phyloP scores from a whole-genome alignment of 1,140 invertebrate genomes.

The Cyphomyrmex costatus region DNA sequence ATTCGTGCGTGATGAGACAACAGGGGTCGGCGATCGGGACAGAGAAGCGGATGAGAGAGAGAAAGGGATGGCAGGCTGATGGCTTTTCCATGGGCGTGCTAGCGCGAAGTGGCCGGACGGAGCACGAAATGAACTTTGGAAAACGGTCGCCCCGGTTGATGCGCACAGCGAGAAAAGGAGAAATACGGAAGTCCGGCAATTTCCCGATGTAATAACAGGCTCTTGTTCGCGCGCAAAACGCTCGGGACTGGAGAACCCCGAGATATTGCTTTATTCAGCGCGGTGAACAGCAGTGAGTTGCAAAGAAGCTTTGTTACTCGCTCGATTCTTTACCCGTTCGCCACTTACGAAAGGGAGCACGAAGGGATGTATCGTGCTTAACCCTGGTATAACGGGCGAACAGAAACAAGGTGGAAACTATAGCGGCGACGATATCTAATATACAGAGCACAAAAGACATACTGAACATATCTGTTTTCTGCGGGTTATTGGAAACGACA shows the following conservation, averaged over 20 bases:
- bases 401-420: not conserved
- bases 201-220: constrained; percentile 72
- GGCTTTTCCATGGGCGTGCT: constrained; percentile 34
- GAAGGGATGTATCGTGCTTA: constrained; percentile 32
- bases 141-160: constrained; percentile 25
- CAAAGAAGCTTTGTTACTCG: constrained; percentile 68
- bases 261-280: constrained; percentile 75
- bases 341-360: not conserved
- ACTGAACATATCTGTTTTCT: constrained; percentile 1
- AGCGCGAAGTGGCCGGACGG: constrained; percentile 32
- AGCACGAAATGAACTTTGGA: constrained; percentile 52
- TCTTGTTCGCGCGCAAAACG: constrained; percentile 65
- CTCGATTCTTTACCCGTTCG: constrained; percentile 21
- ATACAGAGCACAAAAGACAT: constrained; percentile 9
- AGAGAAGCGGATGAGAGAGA: not conserved
- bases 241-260: constrained; percentile 34
- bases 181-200: constrained; percentile 64
- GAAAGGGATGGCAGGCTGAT: not conserved
- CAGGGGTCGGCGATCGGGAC: not conserved
- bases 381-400: constrained; percentile 14
- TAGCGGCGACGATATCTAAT: constrained; percentile 17
- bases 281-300: constrained; percentile 54
- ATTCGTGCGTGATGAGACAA: constrained; percentile 47
- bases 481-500: constrained; percentile 21
- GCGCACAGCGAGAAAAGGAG: not conserved